Conservation (phyloP, 2,113 vertebrate genomes). For the Oreochromis spilurus region DNA sequence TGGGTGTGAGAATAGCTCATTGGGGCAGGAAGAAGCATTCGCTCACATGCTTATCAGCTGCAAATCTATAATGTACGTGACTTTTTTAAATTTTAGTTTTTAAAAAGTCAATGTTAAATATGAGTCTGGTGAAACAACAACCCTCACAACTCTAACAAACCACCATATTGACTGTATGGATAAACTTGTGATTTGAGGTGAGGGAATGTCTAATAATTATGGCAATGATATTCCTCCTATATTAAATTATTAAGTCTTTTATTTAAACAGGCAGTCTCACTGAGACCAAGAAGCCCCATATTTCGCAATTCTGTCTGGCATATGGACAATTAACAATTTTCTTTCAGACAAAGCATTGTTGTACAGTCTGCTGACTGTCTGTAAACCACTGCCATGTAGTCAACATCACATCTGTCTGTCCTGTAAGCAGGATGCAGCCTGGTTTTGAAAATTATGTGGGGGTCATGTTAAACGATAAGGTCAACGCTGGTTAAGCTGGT, state of each 20-base stretch:
- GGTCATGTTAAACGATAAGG: neutral
- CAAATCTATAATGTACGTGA: conserved; percentile 41
- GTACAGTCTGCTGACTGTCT: neutral
- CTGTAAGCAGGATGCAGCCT: neutral
- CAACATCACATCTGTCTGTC: conserved; percentile 8
- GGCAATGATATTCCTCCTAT: neutral
- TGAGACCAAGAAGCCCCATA: neutral
- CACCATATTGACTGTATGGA: neutral
- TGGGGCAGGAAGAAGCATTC: conserved; percentile 33
- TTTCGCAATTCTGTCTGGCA: conserved; percentile 4
- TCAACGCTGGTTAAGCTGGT: neutral
- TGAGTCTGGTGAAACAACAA: conserved; percentile 5
- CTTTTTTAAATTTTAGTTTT: neutral
- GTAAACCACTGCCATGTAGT: neutral
- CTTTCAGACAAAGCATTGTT: neutral
- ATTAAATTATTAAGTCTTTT: neutral
- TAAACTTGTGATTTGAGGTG: neutral
- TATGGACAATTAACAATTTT: neutral
- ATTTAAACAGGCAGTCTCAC: neutral
- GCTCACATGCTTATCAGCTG: conserved; percentile 12
- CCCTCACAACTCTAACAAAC: neutral
- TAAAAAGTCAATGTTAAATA: conserved; percentile 16
- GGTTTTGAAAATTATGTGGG: neutral
- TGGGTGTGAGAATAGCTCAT: conserved; percentile 45
- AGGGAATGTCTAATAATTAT: neutral